Base-by-base conservation (phyloP, 1,140 invertebrate genomes). In the Samia ricini region DNA sequence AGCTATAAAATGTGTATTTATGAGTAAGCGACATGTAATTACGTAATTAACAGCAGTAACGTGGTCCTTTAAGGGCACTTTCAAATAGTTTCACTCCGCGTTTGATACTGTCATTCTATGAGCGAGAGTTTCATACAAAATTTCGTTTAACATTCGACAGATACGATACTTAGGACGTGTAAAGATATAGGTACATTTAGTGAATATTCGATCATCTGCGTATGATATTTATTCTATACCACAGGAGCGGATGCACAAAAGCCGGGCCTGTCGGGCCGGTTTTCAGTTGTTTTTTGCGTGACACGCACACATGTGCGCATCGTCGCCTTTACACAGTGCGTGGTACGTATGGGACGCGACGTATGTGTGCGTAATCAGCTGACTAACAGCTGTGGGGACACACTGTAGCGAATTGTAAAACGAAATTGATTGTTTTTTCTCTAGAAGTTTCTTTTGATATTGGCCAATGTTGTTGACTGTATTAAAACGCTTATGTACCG, bases 361-460 rank as follows among this genome's bases (percentile, higher is more conserved):
- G 33, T 20, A 19, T 63, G 70, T 77, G 72, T 72, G 71, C 24
- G 73, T 60, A 64, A 76, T 76, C 76, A 78, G 73, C 73, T 76
- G 73, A 76, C 58, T 24, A 50, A 71, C 76, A 77, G 76, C 76
- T 77, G 76, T 74, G 15, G 15, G 15, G 23, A 64, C 62, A 6
- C 6, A 26, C 33, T 42, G 52, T 55, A 22, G 52, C 24, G 52
- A 55, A 55, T 55, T 55, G 52, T 55, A 55, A 57, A 20, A 21
- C 56, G 6, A 20, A 29, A 57, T 57, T 29, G 26, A 23, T 57
- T 33, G 26, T 57, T 19, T 33, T 51, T 8, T 55, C 20, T 24
- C 10, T n/a, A n/a, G 52, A 23, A 24, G 22, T 21, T 55, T 24
- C n/a, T n/a, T 15, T 51, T 51, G 52, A 24, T 21, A 55, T 12